Conservation (phyloP, 1,140 invertebrate species). For the Manduca sexta region DNA sequence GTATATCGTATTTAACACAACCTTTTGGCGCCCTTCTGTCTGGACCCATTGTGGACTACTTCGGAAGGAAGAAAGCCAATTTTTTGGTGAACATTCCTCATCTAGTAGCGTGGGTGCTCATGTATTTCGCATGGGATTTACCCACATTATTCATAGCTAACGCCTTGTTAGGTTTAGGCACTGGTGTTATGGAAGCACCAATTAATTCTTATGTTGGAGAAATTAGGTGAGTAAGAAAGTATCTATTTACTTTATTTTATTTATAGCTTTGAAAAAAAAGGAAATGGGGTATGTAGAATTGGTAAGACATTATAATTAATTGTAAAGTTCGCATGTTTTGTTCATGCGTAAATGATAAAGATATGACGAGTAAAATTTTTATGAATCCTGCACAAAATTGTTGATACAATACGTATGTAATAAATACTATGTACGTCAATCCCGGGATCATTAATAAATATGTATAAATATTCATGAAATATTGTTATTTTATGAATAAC, state of each 20-base stretch:
- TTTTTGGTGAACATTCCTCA: slow-evolving; percentile 80
- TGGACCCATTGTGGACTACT: slow-evolving; percentile 77
- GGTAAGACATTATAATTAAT: too few species aligned
- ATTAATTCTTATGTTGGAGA: slow-evolving; percentile 75
- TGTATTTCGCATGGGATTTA: slow-evolving; percentile 73
- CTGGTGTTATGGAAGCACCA: slow-evolving; percentile 74
- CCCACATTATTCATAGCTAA: slow-evolving; percentile 57
- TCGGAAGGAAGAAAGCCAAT: slow-evolving; percentile 79
- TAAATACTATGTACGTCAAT: too few species aligned
- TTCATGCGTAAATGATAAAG: too few species aligned
- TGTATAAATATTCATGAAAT: too few species aligned
- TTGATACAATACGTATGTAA: too few species aligned
- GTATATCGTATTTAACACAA: slow-evolving; percentile 79
- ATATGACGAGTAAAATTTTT: too few species aligned
- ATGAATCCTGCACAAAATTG: too few species aligned
- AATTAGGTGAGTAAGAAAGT: slow-evolving; percentile 49
- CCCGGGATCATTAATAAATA: too few species aligned
- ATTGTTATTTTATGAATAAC: too few species aligned
- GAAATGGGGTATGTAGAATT: too few species aligned
- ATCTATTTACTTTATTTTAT: not conserved
- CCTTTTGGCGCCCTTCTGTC: slow-evolving; percentile 80
- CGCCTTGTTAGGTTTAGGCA: slow-evolving; percentile 61
- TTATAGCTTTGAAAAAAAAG: not conserved
- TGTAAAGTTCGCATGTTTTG: too few species aligned
- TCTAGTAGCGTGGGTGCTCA: slow-evolving; percentile 78